Evolutionary conservation across 2,888 invertebrate genomes (phyloP).

Genomic region (Amorpha juglandis): DNA sequence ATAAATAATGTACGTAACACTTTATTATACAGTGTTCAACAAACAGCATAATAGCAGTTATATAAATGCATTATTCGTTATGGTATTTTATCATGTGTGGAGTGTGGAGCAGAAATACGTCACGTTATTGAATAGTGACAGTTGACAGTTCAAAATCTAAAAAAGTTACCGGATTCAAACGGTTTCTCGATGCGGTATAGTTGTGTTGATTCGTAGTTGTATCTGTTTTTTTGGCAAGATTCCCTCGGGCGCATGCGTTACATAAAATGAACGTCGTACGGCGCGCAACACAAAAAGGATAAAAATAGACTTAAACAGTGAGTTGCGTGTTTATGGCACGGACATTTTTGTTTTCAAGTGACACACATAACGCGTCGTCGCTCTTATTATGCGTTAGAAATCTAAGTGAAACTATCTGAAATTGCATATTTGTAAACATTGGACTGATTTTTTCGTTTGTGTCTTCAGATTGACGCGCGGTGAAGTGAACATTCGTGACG

Average conservation of each 20-base stretch:
- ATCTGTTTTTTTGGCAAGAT: slow-evolving; percentile 77
- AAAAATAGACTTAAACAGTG: slow-evolving; percentile 79
- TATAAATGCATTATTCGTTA: no score
- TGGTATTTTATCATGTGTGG: slow-evolving; percentile 1
- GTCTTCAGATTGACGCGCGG: slow-evolving; percentile 51
- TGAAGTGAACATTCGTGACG: slow-evolving; percentile 40
- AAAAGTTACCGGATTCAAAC: slow-evolving; percentile 75
- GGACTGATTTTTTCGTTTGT: slow-evolving; percentile 62
- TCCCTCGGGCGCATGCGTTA: slow-evolving; percentile 74
- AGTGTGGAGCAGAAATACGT: slow-evolving; percentile 19
- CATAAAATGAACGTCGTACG: slow-evolving; percentile 72
- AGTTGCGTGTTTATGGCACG: slow-evolving; percentile 69
- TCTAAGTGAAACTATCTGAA: slow-evolving; percentile 74
- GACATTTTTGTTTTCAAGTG: slow-evolving; percentile 81
- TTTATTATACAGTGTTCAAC: no score
- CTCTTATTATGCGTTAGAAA: slow-evolving; percentile 69
- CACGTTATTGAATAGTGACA: slow-evolving; percentile 9
- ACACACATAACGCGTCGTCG: slow-evolving; percentile 72
- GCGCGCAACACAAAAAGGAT: slow-evolving; percentile 71
- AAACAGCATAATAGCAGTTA: not conserved
- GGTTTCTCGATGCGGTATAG: slow-evolving; percentile 46
- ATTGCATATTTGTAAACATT: slow-evolving; percentile 72
- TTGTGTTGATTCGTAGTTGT: slow-evolving; percentile 35
- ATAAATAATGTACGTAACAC: no score
- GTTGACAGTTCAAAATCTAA: slow-evolving; percentile 63